A percentile compares a stretch with the other conserved stretches of the same genome.
Evolutionary conservation across 2,113 vertebrate genomes (phyloP).

Genomic region (Halcyon senegalensis): DNA sequence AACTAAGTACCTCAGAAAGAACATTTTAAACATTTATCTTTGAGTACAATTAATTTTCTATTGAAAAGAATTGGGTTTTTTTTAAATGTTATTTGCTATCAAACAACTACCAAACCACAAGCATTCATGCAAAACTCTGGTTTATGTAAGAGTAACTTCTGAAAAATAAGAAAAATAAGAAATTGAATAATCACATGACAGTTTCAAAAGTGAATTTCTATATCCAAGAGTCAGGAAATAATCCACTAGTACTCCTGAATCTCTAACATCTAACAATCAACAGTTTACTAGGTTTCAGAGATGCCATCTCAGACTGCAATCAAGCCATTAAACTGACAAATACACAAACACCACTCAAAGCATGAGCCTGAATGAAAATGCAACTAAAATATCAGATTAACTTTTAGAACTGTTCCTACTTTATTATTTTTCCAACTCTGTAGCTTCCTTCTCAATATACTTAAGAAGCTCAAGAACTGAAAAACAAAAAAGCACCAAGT

Average conservation of each 20-base stretch:
- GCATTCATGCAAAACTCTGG: neutral
- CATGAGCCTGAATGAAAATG: accelerated
- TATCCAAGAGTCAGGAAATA: neutral
- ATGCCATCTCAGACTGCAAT: neutral
- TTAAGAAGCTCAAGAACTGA: neutral
- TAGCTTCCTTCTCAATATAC: neutral
- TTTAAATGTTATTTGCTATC: neutral
- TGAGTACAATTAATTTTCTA: neutral
- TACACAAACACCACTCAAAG: neutral
- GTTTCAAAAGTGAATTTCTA: neutral
- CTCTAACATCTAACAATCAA: neutral
- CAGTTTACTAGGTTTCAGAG: neutral
- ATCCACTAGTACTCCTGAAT: neutral
- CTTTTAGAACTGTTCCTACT: neutral
- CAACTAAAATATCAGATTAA: neutral
- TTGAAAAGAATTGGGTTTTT: neutral
- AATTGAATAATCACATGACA: neutral
- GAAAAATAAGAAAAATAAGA: neutral
- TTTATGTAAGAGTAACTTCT: neutral
- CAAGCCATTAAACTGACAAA: neutral
- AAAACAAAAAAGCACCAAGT: neutral
- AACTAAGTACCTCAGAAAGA: neutral
- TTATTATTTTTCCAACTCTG: neutral
- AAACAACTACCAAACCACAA: neutral
- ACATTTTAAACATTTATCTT: neutral